These are phyloP conservation scores for Epinotia nisella DNA, from an alignment of 2,888 invertebrate genomes.

Conservation along the genomic window DNA sequence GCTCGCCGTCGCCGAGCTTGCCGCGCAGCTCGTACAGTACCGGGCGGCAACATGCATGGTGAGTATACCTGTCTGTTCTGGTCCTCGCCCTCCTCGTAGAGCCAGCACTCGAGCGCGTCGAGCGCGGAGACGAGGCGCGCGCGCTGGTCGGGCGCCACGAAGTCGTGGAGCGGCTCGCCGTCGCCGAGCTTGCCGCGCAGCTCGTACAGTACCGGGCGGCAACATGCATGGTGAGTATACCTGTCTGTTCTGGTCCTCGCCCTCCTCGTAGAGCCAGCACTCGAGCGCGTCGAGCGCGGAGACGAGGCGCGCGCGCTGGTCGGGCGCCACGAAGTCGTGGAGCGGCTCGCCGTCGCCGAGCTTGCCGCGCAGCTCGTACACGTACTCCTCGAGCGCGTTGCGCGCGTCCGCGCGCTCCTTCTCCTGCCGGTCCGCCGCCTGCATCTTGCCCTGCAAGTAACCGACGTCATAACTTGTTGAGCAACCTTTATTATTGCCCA, in stretches of 20 bases:
- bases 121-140: conserved; percentile 5
- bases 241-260: conserved; percentile 95
- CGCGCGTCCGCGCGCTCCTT: conserved; percentile 98
- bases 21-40: no score
- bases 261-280: conserved; percentile 98
- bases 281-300: conserved; percentile 92
- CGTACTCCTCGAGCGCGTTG: conserved; percentile 99
- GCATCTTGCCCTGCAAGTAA: conserved; percentile 88
- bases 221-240: conserved; percentile 57
- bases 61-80: background rate
- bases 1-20: background rate
- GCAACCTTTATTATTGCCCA: no score
- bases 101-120: conserved; percentile 6
- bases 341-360: conserved; percentile 90
- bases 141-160: background rate
- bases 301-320: conserved; percentile 87
- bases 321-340: conserved; percentile 89
- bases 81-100: conserved; percentile 7
- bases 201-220: background rate
- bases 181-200: conserved; percentile 1
- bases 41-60: no score
- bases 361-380: conserved; percentile 97
- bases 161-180: conserved; percentile 11
- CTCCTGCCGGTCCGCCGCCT: conserved; percentile 94
- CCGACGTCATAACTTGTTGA: no score